Evolutionary conservation across 2,888 invertebrate species (phyloP).

Genomic region (Hylaea fasciaria): DNA sequence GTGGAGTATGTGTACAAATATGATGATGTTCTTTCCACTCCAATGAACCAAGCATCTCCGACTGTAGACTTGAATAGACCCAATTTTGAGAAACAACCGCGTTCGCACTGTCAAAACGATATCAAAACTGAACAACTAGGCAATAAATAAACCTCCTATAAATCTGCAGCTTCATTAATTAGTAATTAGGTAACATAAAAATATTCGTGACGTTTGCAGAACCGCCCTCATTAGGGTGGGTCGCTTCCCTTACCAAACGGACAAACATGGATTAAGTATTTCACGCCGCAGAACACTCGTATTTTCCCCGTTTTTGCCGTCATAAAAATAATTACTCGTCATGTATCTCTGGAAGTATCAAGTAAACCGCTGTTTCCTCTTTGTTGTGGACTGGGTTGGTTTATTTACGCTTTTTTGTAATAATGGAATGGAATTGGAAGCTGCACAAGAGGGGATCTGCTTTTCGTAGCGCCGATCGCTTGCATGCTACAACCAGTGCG

Average conservation of each 20-base stretch:
- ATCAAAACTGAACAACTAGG: no score
- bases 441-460: background rate
- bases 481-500: no score
- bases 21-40: no score
- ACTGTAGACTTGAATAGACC: no score
- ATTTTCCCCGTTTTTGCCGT: slow-evolving; percentile 31
- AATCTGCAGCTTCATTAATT: no score
- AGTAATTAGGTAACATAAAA: no score
- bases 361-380: slow-evolving; percentile 1
- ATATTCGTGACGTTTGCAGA: slow-evolving; percentile 1
- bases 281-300: slow-evolving; percentile 20
- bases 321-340: slow-evolving; percentile 26
- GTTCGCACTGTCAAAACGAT: no score
- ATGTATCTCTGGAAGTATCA: slow-evolving; percentile 9
- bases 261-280: slow-evolving; percentile 39
- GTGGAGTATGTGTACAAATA: no score
- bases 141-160: no score
- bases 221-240: slow-evolving; percentile 24
- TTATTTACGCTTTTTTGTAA: background rate
- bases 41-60: no score
- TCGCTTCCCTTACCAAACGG: slow-evolving; percentile 8
- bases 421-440: background rate
- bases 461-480: no score
- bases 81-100: no score
- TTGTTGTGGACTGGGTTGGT: background rate